Evolutionary conservation across 2,888 invertebrate species (phyloP).

Genomic region (Deilephila porcellus): DNA sequence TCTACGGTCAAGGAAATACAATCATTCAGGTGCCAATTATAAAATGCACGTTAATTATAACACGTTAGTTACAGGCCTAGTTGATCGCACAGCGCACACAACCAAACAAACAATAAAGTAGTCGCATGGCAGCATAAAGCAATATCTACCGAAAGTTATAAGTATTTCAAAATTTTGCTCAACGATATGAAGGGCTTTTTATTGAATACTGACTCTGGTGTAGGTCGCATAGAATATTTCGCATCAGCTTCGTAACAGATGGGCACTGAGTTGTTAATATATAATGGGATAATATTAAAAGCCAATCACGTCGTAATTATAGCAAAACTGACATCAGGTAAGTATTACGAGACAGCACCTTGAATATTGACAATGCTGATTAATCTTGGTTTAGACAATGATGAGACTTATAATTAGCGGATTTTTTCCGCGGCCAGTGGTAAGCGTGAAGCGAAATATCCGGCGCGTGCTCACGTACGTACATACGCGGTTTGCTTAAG

Average conservation of each 20-base stretch:
- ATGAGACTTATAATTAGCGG: conserved; percentile 59
- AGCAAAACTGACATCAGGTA: conserved; percentile 54
- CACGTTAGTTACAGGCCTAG: conserved; percentile 57
- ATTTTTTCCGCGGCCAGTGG: conserved; percentile 52
- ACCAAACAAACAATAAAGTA: conserved; percentile 48
- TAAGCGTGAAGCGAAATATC: conserved; percentile 41
- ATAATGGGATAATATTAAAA: conserved; percentile 43
- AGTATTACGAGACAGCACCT: conserved; percentile 59
- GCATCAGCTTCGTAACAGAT: conserved; percentile 60
- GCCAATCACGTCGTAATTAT: conserved; percentile 52
- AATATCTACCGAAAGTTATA: conserved; percentile 38
- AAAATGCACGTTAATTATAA: conserved; percentile 66
- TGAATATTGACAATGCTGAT: conserved; percentile 77
- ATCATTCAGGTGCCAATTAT: conserved; percentile 69
- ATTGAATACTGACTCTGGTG: conserved; percentile 43
- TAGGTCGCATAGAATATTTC: conserved; percentile 64
- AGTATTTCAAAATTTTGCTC: background rate
- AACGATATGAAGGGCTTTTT: conserved; percentile 13
- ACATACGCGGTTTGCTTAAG: conserved; percentile 29
- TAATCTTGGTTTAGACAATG: conserved; percentile 65
- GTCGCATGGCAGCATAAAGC: conserved; percentile 65
- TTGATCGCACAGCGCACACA: conserved; percentile 70
- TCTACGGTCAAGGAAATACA: conserved; percentile 79
- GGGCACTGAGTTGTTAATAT: conserved; percentile 39
- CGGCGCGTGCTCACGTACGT: conserved; percentile 37